Evolutionary conservation across 2,888 invertebrate genomes (phyloP), one percentile per base, ranked within the genome.

Genomic region (Phaedon cochleariae): DNA sequence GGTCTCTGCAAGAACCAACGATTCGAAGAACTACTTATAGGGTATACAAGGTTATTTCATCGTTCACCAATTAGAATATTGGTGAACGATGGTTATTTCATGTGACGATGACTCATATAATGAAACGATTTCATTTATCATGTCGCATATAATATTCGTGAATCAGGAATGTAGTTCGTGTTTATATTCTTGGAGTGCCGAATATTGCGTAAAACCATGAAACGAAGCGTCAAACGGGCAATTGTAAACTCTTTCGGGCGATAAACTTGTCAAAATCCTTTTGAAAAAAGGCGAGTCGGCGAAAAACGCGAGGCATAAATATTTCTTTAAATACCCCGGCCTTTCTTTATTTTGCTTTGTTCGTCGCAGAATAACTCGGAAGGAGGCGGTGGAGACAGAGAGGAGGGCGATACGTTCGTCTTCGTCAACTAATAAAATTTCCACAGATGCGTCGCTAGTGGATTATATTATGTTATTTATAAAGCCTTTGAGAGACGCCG

Each of bases 401-500:
- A 55, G 64, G 64, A n/a, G n/a, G n/a, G n/a, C n/a, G n/a, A n/a
- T n/a, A n/a, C n/a, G n/a, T n/a, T 59, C 67, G 73, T 74, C 77
- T 76, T 79, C 78, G 76, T 77, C 77, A 77, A 77, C 80, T 81
- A 81, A 81, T 81, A 81, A 81, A 81, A 82, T 81, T 80, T 81
- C 78, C 77, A 78, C 80, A 79, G 81, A 81, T 80, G 80, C 77
- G 79, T 76, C 76, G 78, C 77, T 76, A 74, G 77, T 77, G 77
- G 81, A 82, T 81, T 80, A 80, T 79, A 79, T 81, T 81, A 80
- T 77, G 80, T 80, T 81, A 81, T 80, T 80, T 80, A 80, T 80
- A 78, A 79, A 78, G 78, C 77, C 78, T 79, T 80, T 79, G 80
- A 78, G 76, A 71, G 67, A 51, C 68, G 73, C 70, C 70, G 54